A percentile compares a stretch with the other conserved stretches of the same genome.
phyloP scores from a whole-genome alignment of 2,113 vertebrate genomes.

The rat (Rattus norvegicus) region GRCr8 NC_086027.1:1476501-1477000 shows the following conservation, averaged over 20 bases:
- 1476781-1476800: constrained; percentile 86
- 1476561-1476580: too few relatives aligned
- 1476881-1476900: constrained; percentile 86
- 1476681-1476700: neutral
- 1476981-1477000: constrained; percentile 89
- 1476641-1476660: neutral
- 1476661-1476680: neutral
- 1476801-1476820: constrained; percentile 88
- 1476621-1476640: neutral
- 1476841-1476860: constrained; percentile 86
- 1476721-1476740: neutral
- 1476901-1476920: constrained; percentile 87
- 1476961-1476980: constrained; percentile 87
- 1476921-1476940: constrained; percentile 87
- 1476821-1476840: constrained; percentile 87
- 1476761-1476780: constrained; percentile 79
- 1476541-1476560: neutral
- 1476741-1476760: fast-evolving
- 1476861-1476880: constrained; percentile 89
- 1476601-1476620: neutral
- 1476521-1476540: neutral
- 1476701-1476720: neutral
- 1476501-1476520: neutral
- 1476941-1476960: constrained; percentile 87
- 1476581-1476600: too few relatives aligned